Percentiles rank a stretch among this genome's conserved stretches.
These are phyloP conservation scores for Drosophila testacea DNA, from an alignment of 2,888 invertebrate genomes.

Conservation along the genomic window DNA sequence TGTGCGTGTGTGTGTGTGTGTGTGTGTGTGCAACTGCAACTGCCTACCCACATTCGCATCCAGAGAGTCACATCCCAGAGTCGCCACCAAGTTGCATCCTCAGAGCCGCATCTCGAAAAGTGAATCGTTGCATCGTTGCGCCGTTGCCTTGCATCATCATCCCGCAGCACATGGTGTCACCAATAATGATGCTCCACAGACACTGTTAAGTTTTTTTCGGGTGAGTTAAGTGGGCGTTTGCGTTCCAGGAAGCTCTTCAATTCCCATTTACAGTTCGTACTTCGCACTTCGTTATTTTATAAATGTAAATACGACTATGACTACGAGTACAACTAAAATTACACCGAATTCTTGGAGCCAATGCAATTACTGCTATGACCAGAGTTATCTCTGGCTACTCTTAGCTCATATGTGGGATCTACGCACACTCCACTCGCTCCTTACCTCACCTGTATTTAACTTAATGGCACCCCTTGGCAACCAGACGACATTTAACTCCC, in stretches of 20 bases:
- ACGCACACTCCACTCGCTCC: neutral
- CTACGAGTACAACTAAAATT: conserved; percentile 43
- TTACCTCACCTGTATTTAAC: conserved; percentile 17
- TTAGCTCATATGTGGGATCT: conserved; percentile 1
- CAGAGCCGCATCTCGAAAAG: conserved; percentile 41
- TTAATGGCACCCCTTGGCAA: conserved; percentile 27
- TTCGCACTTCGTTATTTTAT: conserved; percentile 51
- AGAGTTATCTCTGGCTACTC: conserved; percentile 16
- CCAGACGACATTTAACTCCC: conserved; percentile 26
- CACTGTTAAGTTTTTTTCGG: conserved; percentile 56
- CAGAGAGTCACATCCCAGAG: neutral
- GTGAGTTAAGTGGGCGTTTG: conserved; percentile 68
- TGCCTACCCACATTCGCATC: conserved; percentile 60
- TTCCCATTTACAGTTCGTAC: conserved; percentile 69
- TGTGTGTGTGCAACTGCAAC: conserved; percentile 11
- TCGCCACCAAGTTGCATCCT: conserved; percentile 10
- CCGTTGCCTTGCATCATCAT: conserved; percentile 18
- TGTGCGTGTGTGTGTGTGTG: neutral
- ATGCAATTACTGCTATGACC: conserved; percentile 38
- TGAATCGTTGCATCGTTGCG: conserved; percentile 52
- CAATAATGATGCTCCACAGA: conserved; percentile 61
- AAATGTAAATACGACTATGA: conserved; percentile 44
- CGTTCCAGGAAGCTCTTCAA: conserved; percentile 74
- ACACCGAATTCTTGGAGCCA: conserved; percentile 33
- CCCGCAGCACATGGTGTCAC: conserved; percentile 39